A percentile compares a stretch with the other conserved stretches of the same genome.
Conservation (phyloP, 2,797 vertebrate genomes). For the Squalus acanthias region DNA sequence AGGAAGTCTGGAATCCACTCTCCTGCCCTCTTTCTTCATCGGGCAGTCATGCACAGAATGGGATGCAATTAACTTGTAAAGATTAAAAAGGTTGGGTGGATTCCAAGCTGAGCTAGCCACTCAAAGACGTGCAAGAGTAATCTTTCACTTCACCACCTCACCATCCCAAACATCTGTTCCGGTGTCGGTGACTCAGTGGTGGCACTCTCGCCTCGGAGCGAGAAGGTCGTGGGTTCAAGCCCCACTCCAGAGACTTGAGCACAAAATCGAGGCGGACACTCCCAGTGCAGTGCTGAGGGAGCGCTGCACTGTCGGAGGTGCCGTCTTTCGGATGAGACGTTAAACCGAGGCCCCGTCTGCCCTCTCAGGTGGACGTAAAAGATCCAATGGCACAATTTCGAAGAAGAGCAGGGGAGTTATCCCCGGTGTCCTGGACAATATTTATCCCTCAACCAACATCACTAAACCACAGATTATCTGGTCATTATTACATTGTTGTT, state of each 20-base stretch:
- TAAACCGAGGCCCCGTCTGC: too few relatives aligned
- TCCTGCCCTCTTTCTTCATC: too few relatives aligned
- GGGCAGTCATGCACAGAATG: background rate
- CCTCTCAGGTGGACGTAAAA: too few relatives aligned
- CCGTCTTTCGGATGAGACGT: background rate
- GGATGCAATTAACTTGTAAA: background rate
- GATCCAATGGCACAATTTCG: too few relatives aligned
- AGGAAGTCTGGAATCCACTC: too few relatives aligned
- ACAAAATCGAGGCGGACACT: background rate
- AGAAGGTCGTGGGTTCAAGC: background rate
- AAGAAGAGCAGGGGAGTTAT: too few relatives aligned
- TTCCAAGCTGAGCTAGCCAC: background rate
- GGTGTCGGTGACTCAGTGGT: background rate
- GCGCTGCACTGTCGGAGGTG: too few relatives aligned
- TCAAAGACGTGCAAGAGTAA: background rate
- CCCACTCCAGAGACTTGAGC: background rate
- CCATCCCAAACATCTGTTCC: background rate
- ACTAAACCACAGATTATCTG: too few relatives aligned
- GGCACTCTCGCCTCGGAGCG: background rate
- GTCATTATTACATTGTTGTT: background rate
- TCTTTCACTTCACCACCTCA: background rate
- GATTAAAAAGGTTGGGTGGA: background rate
- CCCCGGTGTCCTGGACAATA: too few relatives aligned
- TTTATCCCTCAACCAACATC: too few relatives aligned
- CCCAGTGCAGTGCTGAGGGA: background rate